Evolutionary conservation across 2,888 invertebrate genomes (phyloP).

Genomic region (Busseola fusca): DNA sequence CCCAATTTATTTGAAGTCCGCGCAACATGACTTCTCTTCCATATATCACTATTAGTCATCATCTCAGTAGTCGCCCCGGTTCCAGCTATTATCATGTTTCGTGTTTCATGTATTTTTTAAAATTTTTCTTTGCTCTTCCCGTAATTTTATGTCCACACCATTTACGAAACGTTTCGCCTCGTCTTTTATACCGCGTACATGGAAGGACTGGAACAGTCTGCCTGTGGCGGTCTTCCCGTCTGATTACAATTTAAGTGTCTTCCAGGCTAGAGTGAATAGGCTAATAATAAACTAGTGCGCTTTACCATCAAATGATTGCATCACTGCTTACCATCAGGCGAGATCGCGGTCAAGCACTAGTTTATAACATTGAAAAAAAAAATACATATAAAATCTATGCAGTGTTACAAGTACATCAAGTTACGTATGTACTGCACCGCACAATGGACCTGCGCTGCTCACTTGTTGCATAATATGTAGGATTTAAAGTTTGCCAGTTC

Average conservation of each 20-base stretch:
- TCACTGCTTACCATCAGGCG: no score
- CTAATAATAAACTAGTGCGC: no score
- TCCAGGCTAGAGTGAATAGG: no score
- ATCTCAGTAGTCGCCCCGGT: not conserved
- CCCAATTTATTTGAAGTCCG: not conserved
- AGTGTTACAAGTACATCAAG: constrained; percentile 14
- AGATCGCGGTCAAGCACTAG: no score
- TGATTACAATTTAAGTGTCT: no score
- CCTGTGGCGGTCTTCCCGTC: no score
- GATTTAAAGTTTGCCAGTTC: constrained; percentile 52
- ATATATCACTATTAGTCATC: not conserved
- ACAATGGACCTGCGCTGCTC: constrained; percentile 6
- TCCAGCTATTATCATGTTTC: not conserved
- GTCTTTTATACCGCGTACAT: no score
- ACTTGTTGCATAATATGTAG: constrained; percentile 54
- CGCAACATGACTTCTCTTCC: not conserved
- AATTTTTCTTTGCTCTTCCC: not conserved
- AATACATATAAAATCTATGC: not conserved
- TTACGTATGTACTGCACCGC: not conserved
- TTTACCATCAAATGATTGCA: no score
- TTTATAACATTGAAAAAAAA: no score
- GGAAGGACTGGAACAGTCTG: no score
- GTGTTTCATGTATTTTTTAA: no score
- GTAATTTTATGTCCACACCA: not conserved
- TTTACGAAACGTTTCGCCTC: no score